Evolutionary conservation across 1,140 invertebrate species (phyloP), one percentile per base, ranked within the genome.

Genomic region (Elysia chlorotica): DNA sequence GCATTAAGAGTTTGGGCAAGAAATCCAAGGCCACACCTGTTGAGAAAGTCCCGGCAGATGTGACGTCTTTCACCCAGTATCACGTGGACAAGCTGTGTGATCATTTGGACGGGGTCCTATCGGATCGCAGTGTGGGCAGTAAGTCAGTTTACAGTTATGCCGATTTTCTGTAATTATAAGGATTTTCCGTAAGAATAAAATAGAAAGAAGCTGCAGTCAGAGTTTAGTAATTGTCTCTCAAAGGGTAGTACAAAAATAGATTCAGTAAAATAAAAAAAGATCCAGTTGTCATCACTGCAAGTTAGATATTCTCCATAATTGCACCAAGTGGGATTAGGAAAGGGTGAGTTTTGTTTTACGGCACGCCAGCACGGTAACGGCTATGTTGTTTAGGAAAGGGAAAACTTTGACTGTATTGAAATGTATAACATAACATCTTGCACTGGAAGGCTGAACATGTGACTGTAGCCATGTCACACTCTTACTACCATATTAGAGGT

Each of bases 41-140:
- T n/a, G n/a, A n/a, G n/a, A 69, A 80, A 54, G 73, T 74, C n/a
- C 59, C 37, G 35, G 76, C 79, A 2, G 70, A 76, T 66, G 54
- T 78, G 41, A 71, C 74, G 23, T 66, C 69, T 41, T 85, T 85
- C 71, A 74, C 75, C 31, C 36, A 53, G 38, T 78, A 80, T 30
- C 81, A 84, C 71, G 71, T 85, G 36, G 80, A 84, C 31, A 82
- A 81, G 61, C 73, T 86, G 10, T 61, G 75, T 56, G 74, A 76
- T 21, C 77, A 82, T 53, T 66, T 85, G 30, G 79, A 85, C 72
- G 77, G 36, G 54, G 75, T 76, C 14, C 68, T 81, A 19, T 65
- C 61, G 30, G 83, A 83, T 71, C 76, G 73, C 31, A 83, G 81
- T 70, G 38, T 61, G 48, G 81, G 81, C 71, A 85, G 83, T 84